Conservation (phyloP, 2,797 vertebrate species). For the Lateolabrax maculatus region DNA sequence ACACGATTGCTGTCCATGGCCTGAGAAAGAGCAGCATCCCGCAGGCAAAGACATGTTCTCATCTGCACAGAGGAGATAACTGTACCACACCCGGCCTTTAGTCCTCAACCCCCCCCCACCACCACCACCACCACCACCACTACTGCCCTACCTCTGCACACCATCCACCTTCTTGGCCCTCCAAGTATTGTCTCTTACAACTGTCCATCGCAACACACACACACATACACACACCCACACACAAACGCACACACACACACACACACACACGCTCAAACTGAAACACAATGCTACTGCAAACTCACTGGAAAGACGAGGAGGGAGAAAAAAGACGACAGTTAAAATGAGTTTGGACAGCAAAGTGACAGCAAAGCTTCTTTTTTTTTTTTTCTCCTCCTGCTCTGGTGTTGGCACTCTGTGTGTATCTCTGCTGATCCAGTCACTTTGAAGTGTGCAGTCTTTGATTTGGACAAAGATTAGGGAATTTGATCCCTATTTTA, state of each 20-base stretch:
- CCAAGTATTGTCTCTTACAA: slow-evolving; percentile 36
- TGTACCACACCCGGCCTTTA: slow-evolving; percentile 63
- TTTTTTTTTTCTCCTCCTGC: slow-evolving; percentile 12
- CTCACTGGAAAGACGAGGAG: slow-evolving; percentile 25
- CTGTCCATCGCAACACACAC: slow-evolving; percentile 48
- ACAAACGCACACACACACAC: slow-evolving; percentile 1
- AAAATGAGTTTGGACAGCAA: slow-evolving; percentile 67
- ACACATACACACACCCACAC: slow-evolving; percentile 28
- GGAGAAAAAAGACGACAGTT: slow-evolving; percentile 53
- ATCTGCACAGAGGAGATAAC: slow-evolving; percentile 79
- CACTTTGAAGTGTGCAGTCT: slow-evolving; percentile 68
- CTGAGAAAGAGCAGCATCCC: slow-evolving; percentile 70
- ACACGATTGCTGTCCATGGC: slow-evolving; percentile 62
- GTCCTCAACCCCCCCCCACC: not conserved
- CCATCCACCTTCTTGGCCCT: slow-evolving; percentile 43
- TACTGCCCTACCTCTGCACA: slow-evolving; percentile 41
- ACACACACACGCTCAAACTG: slow-evolving; percentile 1
- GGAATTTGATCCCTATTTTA: slow-evolving; percentile 58
- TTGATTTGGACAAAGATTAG: slow-evolving; percentile 75
- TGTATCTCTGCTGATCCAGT: slow-evolving; percentile 57
- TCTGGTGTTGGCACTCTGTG: slow-evolving; percentile 38
- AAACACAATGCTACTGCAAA: slow-evolving; percentile 31
- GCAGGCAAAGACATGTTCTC: slow-evolving; percentile 70
- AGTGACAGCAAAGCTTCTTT: slow-evolving; percentile 47
- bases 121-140: slow-evolving; percentile 8